A percentile compares a stretch with the other conserved stretches of the same genome.
Evolutionary conservation across 2,888 invertebrate genomes (phyloP).

Genomic region (Leptarthrus brevirostris): DNA sequence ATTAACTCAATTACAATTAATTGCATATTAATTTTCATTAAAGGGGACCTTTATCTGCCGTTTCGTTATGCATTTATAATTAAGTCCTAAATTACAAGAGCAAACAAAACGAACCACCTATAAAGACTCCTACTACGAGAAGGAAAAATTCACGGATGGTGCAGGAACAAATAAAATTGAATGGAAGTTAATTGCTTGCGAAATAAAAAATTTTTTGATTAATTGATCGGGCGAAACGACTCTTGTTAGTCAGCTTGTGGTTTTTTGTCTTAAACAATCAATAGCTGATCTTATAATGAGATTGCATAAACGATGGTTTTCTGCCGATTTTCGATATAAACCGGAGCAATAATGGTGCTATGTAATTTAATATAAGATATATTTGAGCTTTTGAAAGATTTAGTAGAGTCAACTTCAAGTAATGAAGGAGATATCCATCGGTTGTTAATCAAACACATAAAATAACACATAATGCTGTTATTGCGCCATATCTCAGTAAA

Average conservation of each 20-base stretch:
- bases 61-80: conserved; percentile 37
- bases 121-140: background rate
- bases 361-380: too few species aligned
- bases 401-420: too few species aligned
- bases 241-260: background rate
- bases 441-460: too few species aligned
- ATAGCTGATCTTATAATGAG: background rate
- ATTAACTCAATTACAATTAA: conserved; percentile 36
- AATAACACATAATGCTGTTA: too few species aligned
- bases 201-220: conserved; percentile 9
- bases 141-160: background rate
- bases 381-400: too few species aligned
- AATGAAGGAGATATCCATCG: too few species aligned
- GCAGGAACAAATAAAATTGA: conserved; percentile 5
- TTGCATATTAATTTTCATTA: conserved; percentile 40
- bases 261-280: background rate
- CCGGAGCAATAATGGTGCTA: too few species aligned
- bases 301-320: too few species aligned
- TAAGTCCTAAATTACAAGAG: conserved; percentile 17
- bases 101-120: background rate
- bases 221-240: conserved; percentile 1
- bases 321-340: too few species aligned
- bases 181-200: conserved; percentile 33
- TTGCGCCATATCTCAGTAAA: too few species aligned
- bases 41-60: conserved; percentile 6